These are phyloP conservation scores for Cistogaster globosa DNA, from an alignment of 2,888 invertebrate species.

Conservation along the genomic window DNA sequence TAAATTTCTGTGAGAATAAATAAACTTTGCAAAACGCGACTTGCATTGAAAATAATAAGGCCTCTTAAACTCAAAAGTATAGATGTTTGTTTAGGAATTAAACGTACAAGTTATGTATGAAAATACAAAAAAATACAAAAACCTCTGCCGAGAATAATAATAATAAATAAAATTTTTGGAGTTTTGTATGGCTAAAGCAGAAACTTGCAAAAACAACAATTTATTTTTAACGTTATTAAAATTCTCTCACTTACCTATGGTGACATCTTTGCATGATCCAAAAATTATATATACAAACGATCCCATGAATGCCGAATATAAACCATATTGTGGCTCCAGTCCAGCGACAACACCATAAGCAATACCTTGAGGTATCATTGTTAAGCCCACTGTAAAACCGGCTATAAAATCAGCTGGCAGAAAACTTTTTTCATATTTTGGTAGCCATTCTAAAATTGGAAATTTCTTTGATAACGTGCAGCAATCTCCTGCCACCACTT, in stretches of 20 bases:
- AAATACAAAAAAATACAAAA: no score
- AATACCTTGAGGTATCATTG: constrained; percentile 93
- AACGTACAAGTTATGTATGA: no score
- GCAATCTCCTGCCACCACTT: constrained; percentile 79
- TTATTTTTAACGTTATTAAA: neutral
- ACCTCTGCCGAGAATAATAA: no score
- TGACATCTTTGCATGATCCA: constrained; percentile 92
- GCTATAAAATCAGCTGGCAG: constrained; percentile 91
- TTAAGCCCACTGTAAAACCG: constrained; percentile 92
- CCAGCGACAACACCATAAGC: constrained; percentile 92
- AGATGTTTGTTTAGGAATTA: no score
- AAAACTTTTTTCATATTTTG: constrained; percentile 87
- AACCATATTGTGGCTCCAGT: constrained; percentile 89
- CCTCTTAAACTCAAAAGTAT: no score
- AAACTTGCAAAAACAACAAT: no score
- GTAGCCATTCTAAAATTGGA: constrained; percentile 90
- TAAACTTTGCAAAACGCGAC: no score
- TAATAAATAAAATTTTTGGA: no score
- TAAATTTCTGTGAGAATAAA: no score
- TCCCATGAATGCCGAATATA: constrained; percentile 97
- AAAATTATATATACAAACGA: constrained; percentile 95
- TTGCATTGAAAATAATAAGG: no score
- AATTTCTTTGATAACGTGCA: constrained; percentile 84
- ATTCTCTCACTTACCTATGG: constrained; percentile 85
- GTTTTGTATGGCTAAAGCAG: no score